Evolutionary conservation across 2,888 invertebrate genomes (phyloP), one percentile per base, ranked within the genome.

Genomic region (Lasioglossum malachurum): DNA sequence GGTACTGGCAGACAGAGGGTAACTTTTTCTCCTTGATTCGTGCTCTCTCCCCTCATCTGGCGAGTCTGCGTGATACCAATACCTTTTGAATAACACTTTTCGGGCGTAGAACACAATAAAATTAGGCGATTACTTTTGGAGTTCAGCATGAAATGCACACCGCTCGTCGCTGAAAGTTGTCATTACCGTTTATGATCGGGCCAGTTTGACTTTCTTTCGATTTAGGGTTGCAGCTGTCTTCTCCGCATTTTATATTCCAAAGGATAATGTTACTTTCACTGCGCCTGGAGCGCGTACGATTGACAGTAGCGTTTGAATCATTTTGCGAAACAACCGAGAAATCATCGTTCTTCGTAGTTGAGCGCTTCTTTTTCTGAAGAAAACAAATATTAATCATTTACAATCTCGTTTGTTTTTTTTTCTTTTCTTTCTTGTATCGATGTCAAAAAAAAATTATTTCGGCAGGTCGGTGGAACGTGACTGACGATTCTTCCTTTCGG

Each of bases 201-300:
- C 78, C 80, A 84, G 80, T 84, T 85, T 75, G 86, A 86, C 90
- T 90, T 89, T 90, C 90, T 86, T 89, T 74, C 81, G 75, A 88
- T 88, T 80, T 82, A 84, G 84, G 84, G 84, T 84, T 83, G 87
- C 89, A 90, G 82, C 86, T 84, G 85, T 53, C 78, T 72, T 81
- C 77, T 75, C 74, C 53, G 35, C 74, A 57, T 82, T 87, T 82
- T 82, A 78, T 87, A 81, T 77, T 82, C 80, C 67, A 53, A 77
- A 82, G 86, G 73, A 88, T 90, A 88, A 89, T 89, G 76, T 84
- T 80, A 87, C 90, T 90, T 90, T 90, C 90, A 87, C 90, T 83
- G 71, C 57, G 82, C 85, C 76, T 82, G 76, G 81, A 84, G 83
- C 84, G 78, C 67, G 46, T 23, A 57, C 72, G 83, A 82, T 80